These are phyloP conservation scores for Dichetophora obliterata DNA, from an alignment of 2,888 invertebrate genomes.

Conservation along the genomic window DNA sequence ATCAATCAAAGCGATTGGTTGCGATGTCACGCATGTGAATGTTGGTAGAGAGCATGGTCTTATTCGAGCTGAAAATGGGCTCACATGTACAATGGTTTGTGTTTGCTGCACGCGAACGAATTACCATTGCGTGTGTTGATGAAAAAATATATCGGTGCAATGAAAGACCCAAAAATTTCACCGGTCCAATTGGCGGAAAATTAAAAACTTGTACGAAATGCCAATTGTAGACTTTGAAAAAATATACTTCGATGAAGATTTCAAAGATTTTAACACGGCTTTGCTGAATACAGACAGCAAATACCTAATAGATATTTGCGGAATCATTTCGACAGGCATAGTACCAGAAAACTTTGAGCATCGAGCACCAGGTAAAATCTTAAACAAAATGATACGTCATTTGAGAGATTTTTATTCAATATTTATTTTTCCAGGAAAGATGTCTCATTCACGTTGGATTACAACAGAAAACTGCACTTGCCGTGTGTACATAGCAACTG, in stretches of 20 bases:
- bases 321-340: no score
- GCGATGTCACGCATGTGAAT: neutral
- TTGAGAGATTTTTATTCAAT: no score
- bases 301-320: no score
- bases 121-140: neutral
- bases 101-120: neutral
- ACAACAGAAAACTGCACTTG: no score
- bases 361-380: slow-evolving; percentile 3
- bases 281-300: no score
- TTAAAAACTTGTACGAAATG: slow-evolving; percentile 10
- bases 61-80: neutral
- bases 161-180: no score
- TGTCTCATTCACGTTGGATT: no score
- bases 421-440: no score
- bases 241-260: slow-evolving; percentile 5
- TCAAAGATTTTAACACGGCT: no score
- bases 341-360: slow-evolving; percentile 12
- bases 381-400: slow-evolving; percentile 4
- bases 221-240: neutral
- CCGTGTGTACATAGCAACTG: no score
- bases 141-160: neutral
- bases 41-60: neutral
- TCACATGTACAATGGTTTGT: neutral
- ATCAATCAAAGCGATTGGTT: slow-evolving; percentile 8
- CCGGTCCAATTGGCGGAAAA: neutral